Conservation (phyloP, 1,140 invertebrate species). For the Agraylea sexmaculata region DNA sequence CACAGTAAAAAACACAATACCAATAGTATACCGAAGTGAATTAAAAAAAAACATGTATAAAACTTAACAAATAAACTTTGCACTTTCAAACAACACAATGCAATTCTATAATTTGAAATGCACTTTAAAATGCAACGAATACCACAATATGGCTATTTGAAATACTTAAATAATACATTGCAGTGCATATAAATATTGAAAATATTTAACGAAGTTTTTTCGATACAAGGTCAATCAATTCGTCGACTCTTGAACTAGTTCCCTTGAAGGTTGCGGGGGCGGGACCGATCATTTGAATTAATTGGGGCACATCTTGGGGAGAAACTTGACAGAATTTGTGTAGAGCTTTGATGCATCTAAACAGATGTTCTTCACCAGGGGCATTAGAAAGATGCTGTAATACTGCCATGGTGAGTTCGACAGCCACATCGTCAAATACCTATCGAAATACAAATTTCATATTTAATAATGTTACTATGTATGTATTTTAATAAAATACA, state of each 20-base stretch:
- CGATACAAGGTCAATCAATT: conserved; percentile 62
- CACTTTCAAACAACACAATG: too few species aligned
- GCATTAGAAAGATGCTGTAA: conserved; percentile 75
- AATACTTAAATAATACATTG: conserved; percentile 1
- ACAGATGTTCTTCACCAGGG: conserved; percentile 69
- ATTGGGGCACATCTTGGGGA: conserved; percentile 70
- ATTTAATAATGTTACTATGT: conserved; percentile 1
- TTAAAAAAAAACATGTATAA: too few species aligned
- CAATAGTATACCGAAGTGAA: too few species aligned
- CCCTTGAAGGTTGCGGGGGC: conserved; percentile 72
- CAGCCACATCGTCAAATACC: conserved; percentile 89
- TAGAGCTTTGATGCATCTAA: conserved; percentile 65
- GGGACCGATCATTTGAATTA: conserved; percentile 88
- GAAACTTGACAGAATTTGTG: conserved; percentile 69
- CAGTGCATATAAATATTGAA: background rate
- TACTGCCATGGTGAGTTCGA: conserved; percentile 84
- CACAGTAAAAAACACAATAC: too few species aligned
- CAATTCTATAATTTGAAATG: too few species aligned
- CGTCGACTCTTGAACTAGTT: conserved; percentile 65
- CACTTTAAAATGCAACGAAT: too few species aligned
- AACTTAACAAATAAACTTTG: too few species aligned
- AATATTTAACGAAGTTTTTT: conserved; percentile 42
- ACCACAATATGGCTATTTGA: too few species aligned
- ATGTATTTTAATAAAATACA: background rate
- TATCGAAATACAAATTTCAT: conserved; percentile 29